Evolutionary conservation across 1,140 invertebrate species (phyloP), one percentile per base, ranked within the genome.

Genomic region (Drosophila eugracilis): DNA sequence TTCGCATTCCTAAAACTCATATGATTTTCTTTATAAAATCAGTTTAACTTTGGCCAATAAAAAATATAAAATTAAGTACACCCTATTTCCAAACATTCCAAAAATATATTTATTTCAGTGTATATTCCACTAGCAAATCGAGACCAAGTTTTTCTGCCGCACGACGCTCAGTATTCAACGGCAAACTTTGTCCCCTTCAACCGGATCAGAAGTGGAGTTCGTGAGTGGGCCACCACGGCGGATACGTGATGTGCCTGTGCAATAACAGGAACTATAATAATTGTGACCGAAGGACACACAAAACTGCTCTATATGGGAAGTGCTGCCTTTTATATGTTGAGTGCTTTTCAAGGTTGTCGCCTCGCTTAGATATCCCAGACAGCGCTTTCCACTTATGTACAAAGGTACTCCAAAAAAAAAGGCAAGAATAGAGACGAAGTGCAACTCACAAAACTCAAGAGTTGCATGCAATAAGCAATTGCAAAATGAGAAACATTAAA

Each of bases 311-410:
- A 17, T 24, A 10, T 17, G 34, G 21, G 53, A 42, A 36, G 47
- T 28, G 17, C 53, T 49, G n/a, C n/a, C 52, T 39, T 60, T 80
- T 86, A 86, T 81, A 80, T 85, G 66, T 65, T 85, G 73, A 85
- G 80, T 85, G 80, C 80, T 70, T 74, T 77, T 86, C 80, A 85
- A 81, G 80, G 81, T 77, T 85, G 62, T 47, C 62, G 78, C 69
- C 36, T 21, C 19, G 58, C 47, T 58, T 32, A 26, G 59, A 57
- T 53, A 73, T 50, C 48, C 54, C 76, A 65, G 54, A 86, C 80
- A 85, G 63, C 73, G 58, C 58, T 77, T 85, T 80, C 62, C 77
- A 85, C 83, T 83, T 83, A 65, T 48, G 21, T 34, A 49, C 12
- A 26, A 55, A 52, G 57, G 9, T 28, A 37, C 22, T 28, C 34